These are phyloP conservation scores for Hydrochoerus hydrochaeris DNA, from an alignment of 2,113 vertebrate species.

Conservation along the genomic window DNA sequence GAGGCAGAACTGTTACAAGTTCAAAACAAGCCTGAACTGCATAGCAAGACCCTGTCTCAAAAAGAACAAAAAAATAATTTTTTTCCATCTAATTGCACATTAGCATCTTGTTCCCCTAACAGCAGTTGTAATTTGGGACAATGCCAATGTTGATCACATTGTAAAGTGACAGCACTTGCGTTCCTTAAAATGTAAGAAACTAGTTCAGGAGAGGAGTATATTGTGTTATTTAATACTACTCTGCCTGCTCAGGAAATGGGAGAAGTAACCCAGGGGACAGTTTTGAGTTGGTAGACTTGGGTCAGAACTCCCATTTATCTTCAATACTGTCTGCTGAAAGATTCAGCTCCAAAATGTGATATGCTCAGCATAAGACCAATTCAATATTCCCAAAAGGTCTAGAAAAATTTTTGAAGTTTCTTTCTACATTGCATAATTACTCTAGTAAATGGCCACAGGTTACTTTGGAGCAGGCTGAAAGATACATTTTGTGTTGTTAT, in stretches of 20 bases:
- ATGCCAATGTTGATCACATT: not conserved
- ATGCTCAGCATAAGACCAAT: not conserved
- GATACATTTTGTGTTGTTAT: not conserved
- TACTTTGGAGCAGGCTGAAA: not conserved
- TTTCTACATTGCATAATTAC: not conserved
- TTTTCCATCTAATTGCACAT: not conserved
- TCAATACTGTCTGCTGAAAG: not conserved
- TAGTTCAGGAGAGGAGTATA: not conserved
- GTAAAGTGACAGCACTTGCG: not conserved
- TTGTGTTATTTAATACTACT: not conserved
- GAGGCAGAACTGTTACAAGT: too few relatives aligned
- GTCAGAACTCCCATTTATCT: not conserved
- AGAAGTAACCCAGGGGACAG: not conserved
- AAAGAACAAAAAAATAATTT: too few relatives aligned
- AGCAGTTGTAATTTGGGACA: not conserved
- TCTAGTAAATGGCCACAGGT: conserved; percentile 16
- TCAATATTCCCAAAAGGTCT: not conserved
- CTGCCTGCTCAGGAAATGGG: not conserved
- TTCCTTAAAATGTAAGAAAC: conserved; percentile 14
- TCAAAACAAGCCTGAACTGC: too few relatives aligned
- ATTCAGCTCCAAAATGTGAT: not conserved
- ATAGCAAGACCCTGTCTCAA: too few relatives aligned
- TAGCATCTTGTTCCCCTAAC: not conserved
- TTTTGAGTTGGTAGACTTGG: not conserved
- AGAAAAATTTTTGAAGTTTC: not conserved